Evolutionary conservation across 2,888 invertebrate genomes (phyloP).

Genomic region (Shargacucullia verbasci): DNA sequence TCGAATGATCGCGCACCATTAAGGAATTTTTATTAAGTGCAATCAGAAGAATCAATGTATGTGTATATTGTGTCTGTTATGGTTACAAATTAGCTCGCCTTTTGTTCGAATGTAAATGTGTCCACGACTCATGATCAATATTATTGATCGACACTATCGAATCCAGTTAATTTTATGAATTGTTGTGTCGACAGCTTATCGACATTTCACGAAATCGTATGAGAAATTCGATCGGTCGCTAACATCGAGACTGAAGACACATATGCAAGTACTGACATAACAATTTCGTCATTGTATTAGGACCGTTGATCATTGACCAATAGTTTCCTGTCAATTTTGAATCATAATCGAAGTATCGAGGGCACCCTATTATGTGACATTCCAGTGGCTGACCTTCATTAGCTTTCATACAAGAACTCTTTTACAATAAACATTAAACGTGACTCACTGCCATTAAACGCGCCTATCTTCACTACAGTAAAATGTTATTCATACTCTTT

Average conservation of each 20-base stretch:
- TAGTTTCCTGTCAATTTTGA: slow-evolving; percentile 46
- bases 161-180: too few species aligned
- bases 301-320: slow-evolving; percentile 37
- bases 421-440: slow-evolving; percentile 49
- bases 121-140: too few species aligned
- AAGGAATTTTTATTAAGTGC: slow-evolving; percentile 43
- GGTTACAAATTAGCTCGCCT: too few species aligned
- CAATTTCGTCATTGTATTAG: slow-evolving; percentile 41
- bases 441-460: slow-evolving; percentile 44
- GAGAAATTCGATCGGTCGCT: too few species aligned
- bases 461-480: slow-evolving; percentile 25
- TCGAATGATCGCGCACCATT: slow-evolving; percentile 31
- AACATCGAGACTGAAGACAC: too few species aligned
- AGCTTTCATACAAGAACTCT: slow-evolving; percentile 44
- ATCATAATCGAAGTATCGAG: slow-evolving; percentile 52
- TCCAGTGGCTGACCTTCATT: slow-evolving; percentile 49
- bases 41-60: slow-evolving; percentile 39
- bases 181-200: too few species aligned
- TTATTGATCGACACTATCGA: too few species aligned
- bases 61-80: slow-evolving; percentile 1
- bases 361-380: slow-evolving; percentile 43
- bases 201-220: too few species aligned
- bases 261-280: slow-evolving; percentile 23
- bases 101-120: too few species aligned
- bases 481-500: slow-evolving; percentile 26